Base-by-base conservation (phyloP, 2,113 vertebrate species). In the Bubo scandiacus region DNA sequence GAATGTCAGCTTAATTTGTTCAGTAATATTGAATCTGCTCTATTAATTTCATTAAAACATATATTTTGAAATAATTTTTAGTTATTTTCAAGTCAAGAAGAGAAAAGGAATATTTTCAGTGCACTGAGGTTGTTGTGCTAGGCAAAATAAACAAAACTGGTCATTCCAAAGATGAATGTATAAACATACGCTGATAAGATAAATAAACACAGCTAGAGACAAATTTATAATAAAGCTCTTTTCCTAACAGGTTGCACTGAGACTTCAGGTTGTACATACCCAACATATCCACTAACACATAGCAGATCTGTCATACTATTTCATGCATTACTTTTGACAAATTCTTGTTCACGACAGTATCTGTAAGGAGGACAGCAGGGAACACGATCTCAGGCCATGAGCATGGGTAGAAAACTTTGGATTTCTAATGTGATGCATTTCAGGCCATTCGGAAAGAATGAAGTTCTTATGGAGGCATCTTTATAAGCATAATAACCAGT, bases 271-370 rank as follows among this genome's bases (percentile, higher is more conserved):
- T 54, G 23, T 10, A 36, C 6, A 26, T 36, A 22, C 3, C 5
- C 20, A 9, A n/a, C 15, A 32, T 6, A 29, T 15, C 11, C 55
- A 55, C 16, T 36, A 22, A 36, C 1, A 14, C 3, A 0, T 5
- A 51, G 18, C 3, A 2, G 73, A 61, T 42, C 45, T 42, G 23
- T 30, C 52, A 21, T 15, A 21, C 30, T 51, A 16, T 51, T 84
- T 55, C 42, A 43, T 36, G 16, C 11, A 11, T 30, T 40, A 32
- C 40, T 74, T 72, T 45, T 45, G 58, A 59, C 45, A 65, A 82
- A n/a, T 40, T 72, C 34, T 66, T 55, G 52, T 59, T 67, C 18
- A 43, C 11, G 42, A 22, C 45, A 25, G 9, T 36, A 32, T 66
- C 47, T 68, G 61, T 32, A 32, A 67, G n/a, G 47, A 58, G 6